phyloP scores from a whole-genome alignment of 2,113 vertebrate genomes.

The Phaetusa simplex region DNA sequence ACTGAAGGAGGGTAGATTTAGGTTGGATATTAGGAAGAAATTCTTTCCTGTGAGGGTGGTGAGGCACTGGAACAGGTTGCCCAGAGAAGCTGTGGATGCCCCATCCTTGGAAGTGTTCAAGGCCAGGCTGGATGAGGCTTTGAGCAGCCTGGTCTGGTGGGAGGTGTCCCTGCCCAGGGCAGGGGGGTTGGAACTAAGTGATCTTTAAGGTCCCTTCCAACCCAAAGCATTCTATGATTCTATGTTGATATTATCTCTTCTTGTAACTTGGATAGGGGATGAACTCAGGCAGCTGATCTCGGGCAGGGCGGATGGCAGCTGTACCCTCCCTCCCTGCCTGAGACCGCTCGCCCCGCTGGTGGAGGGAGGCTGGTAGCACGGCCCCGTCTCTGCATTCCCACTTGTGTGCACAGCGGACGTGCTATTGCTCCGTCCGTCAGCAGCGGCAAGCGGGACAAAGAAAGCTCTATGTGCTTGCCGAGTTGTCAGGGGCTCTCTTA shows the following conservation, averaged over 20 bases:
- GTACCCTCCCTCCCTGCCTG: neutral
- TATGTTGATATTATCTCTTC: neutral
- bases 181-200: too few relatives aligned
- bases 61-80: too few relatives aligned
- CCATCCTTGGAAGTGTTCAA: too few relatives aligned
- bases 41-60: too few relatives aligned
- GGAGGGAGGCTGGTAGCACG: neutral
- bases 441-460: neutral
- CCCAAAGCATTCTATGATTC: too few relatives aligned
- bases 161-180: too few relatives aligned
- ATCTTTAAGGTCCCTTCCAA: too few relatives aligned
- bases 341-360: rapidly evolving
- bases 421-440: neutral
- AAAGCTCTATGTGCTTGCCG: neutral
- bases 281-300: rapidly evolving
- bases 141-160: too few relatives aligned
- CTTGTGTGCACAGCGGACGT: neutral
- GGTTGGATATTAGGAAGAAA: too few relatives aligned
- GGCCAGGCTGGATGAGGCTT: too few relatives aligned
- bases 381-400: neutral
- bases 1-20: too few relatives aligned
- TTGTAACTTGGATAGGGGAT: rapidly evolving
- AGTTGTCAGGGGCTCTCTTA: neutral
- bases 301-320: neutral
- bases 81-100: too few relatives aligned